phyloP scores from a whole-genome alignment of 2,888 invertebrate species.

The Pandemis cinnamomeana region DNA sequence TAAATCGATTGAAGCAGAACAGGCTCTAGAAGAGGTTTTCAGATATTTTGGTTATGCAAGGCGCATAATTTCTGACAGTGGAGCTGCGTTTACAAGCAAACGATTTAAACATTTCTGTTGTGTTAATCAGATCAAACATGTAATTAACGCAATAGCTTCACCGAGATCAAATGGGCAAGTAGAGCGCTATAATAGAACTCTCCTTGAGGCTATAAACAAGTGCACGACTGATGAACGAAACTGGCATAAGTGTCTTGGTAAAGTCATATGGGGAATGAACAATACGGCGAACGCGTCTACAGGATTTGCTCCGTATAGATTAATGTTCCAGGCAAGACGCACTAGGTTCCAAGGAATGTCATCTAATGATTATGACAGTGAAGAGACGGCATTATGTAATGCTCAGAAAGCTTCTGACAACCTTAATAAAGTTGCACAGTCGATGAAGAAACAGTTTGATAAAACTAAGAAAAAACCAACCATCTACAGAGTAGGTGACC shows the following conservation, averaged over 20 bases:
- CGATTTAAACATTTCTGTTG: not conserved
- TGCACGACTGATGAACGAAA: not conserved
- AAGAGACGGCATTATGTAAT: not conserved
- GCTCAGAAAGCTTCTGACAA: not conserved
- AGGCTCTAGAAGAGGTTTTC: not conserved
- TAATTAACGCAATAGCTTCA: constrained; percentile 4
- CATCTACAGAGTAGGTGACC: not conserved
- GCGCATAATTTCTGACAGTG: constrained; percentile 22
- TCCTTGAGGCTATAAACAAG: not conserved
- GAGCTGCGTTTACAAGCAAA: constrained; percentile 10
- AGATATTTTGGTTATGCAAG: constrained; percentile 16
- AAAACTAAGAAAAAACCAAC: constrained; percentile 7
- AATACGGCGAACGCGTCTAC: constrained; percentile 48
- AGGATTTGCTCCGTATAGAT: constrained; percentile 44
- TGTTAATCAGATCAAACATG: not conserved
- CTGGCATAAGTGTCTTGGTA: not conserved
- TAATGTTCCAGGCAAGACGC: not conserved
- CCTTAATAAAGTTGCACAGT: not conserved
- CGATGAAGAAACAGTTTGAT: constrained; percentile 1
- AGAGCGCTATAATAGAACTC: constrained; percentile 13
- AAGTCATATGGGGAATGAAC: constrained; percentile 14
- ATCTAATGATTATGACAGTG: not conserved
- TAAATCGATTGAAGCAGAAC: constrained; percentile 9
- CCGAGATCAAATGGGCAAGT: constrained; percentile 17
- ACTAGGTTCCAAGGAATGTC: not conserved